A percentile compares a stretch with the other conserved stretches of the same genome.
phyloP scores from a whole-genome alignment of 2,113 vertebrate genomes.

The Prolemur simus region DNA sequence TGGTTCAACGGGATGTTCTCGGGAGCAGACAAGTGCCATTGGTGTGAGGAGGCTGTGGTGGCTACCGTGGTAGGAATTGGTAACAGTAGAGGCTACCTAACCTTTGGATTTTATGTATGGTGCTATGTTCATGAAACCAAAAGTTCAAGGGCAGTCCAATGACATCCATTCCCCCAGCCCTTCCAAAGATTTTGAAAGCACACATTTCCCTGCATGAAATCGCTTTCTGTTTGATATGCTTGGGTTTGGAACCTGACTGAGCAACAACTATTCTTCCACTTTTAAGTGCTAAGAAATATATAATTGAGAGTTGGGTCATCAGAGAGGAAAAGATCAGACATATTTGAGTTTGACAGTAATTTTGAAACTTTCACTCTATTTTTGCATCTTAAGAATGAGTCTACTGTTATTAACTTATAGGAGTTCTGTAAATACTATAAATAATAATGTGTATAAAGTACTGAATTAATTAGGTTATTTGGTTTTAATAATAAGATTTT shows the following conservation, averaged over 20 bases:
- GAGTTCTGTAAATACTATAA: conserved; percentile 16
- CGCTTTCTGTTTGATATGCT: neutral
- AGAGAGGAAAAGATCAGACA: neutral
- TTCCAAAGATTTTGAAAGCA: neutral
- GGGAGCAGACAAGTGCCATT: neutral
- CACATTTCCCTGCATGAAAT: neutral
- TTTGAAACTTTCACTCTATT: neutral
- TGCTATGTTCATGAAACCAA: neutral
- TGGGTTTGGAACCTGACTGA: neutral
- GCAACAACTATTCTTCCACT: neutral
- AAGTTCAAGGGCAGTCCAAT: neutral
- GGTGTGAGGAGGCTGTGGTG: neutral
- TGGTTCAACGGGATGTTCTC: neutral
- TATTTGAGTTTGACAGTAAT: neutral
- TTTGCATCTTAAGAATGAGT: conserved; percentile 1
- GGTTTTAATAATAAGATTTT: conserved; percentile 27
- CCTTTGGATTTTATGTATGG: neutral
- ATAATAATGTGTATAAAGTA: neutral
- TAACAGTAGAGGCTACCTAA: neutral
- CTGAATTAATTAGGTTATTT: neutral
- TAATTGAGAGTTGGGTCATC: neutral
- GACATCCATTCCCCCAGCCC: neutral
- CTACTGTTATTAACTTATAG: neutral
- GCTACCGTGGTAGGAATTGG: neutral
- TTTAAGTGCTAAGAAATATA: neutral